phyloP scores from a whole-genome alignment of 2,888 invertebrate species.

The Ferrisia virgata region DNA sequence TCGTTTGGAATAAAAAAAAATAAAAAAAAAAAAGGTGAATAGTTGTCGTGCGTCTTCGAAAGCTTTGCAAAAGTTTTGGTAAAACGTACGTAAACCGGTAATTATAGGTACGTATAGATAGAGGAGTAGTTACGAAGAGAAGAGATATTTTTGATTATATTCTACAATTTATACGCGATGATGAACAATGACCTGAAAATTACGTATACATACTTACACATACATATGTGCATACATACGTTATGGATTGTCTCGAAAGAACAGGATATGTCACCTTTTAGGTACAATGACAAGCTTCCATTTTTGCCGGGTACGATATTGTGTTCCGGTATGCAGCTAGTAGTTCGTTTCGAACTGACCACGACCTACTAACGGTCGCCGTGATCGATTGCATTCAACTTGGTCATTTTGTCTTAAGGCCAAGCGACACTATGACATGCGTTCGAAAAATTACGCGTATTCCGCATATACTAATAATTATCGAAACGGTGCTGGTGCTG shows the following conservation, averaged over 20 bases:
- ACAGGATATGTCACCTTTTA: constrained; percentile 34
- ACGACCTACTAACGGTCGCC: constrained; percentile 26
- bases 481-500: no score
- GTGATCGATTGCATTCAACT: constrained; percentile 26
- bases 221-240: not conserved
- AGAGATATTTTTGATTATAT: not conserved
- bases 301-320: not conserved
- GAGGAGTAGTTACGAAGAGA: not conserved
- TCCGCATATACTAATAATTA: not conserved
- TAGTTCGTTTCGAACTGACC: not conserved
- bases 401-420: not conserved
- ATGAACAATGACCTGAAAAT: constrained; percentile 11
- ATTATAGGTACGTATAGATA: no score
- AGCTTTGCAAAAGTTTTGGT: no score
- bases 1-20: no score
- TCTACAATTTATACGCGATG: no score
- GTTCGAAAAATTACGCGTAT: constrained; percentile 21
- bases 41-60: no score
- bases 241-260: not conserved
- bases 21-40: no score
- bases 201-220: not conserved
- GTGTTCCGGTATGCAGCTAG: constrained; percentile 24
- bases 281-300: constrained; percentile 18
- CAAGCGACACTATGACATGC: constrained; percentile 30
- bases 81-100: no score